Evolutionary conservation across 2,888 invertebrate genomes (phyloP).

Genomic region (Pollenia amentaria): DNA sequence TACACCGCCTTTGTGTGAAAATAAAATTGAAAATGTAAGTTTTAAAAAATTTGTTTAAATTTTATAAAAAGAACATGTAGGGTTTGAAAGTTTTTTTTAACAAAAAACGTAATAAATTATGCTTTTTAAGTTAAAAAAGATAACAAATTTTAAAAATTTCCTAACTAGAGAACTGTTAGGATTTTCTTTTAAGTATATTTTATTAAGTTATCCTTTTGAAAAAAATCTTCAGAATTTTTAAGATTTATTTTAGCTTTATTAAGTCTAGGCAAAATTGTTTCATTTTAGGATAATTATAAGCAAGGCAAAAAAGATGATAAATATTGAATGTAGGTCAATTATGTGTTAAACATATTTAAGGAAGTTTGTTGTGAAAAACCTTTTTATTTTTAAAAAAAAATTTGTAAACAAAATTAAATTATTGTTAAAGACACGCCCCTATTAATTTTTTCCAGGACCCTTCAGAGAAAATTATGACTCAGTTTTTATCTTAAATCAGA

Average conservation of each 20-base stretch:
- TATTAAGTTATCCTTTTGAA: too few relatives aligned
- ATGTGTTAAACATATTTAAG: background rate
- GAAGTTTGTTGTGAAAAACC: constrained; percentile 73
- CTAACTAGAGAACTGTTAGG: too few relatives aligned
- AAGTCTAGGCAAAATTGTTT: too few relatives aligned
- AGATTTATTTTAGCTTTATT: too few relatives aligned
- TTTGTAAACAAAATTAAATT: background rate
- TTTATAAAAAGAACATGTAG: background rate
- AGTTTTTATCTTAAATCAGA: too few relatives aligned
- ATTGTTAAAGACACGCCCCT: constrained; percentile 27
- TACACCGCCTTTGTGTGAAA: constrained; percentile 88
- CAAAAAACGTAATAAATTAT: too few relatives aligned
- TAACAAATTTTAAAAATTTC: too few relatives aligned
- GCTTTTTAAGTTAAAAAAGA: too few relatives aligned
- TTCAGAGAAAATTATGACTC: background rate
- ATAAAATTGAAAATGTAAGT: constrained; percentile 83
- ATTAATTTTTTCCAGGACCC: background rate
- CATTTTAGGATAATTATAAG: too few relatives aligned
- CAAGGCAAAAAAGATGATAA: background rate
- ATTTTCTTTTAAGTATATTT: too few relatives aligned
- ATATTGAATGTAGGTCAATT: background rate
- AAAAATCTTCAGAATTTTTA: too few relatives aligned
- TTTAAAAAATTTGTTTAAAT: constrained; percentile 8
- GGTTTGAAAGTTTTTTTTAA: too few relatives aligned
- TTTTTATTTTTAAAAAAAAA: background rate